Conservation (phyloP, 2,113 vertebrate genomes). For the Lampris megalopsis region DNA sequence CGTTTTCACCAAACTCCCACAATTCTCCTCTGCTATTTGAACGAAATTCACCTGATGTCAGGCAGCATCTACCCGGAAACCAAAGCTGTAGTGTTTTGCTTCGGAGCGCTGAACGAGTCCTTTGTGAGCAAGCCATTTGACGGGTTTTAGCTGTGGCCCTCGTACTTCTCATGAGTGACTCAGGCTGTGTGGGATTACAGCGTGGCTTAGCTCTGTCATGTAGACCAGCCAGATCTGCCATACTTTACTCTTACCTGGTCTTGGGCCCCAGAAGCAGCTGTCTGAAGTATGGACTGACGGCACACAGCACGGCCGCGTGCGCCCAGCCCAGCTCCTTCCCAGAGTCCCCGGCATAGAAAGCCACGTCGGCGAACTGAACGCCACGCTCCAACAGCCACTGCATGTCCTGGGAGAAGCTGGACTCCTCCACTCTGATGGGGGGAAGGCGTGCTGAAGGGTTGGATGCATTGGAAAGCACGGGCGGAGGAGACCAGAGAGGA, state of each 20-base stretch:
- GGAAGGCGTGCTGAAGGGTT: conserved; percentile 89
- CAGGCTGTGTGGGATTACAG: no score
- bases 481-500: background rate
- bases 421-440: conserved; percentile 89
- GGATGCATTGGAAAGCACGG: background rate
- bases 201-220: conserved; percentile 2
- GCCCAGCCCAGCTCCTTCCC: conserved; percentile 87
- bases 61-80: no score
- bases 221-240: background rate
- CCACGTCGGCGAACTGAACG: conserved; percentile 91
- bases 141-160: no score
- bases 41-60: no score
- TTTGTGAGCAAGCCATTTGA: no score
- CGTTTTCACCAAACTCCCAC: no score
- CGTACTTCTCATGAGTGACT: no score
- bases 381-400: conserved; percentile 91
- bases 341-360: conserved; percentile 87
- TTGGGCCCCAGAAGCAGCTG: conserved; percentile 89
- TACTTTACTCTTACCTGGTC: conserved; percentile 61
- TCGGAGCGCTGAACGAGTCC: no score
- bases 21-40: no score
- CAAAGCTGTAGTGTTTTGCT: no score
- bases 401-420: conserved; percentile 90
- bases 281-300: conserved; percentile 92
- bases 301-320: conserved; percentile 92